A percentile compares a stretch with the other conserved stretches of the same genome.
Conservation (phyloP, 2,797 vertebrate species). For the Sus cebifrons region DNA sequence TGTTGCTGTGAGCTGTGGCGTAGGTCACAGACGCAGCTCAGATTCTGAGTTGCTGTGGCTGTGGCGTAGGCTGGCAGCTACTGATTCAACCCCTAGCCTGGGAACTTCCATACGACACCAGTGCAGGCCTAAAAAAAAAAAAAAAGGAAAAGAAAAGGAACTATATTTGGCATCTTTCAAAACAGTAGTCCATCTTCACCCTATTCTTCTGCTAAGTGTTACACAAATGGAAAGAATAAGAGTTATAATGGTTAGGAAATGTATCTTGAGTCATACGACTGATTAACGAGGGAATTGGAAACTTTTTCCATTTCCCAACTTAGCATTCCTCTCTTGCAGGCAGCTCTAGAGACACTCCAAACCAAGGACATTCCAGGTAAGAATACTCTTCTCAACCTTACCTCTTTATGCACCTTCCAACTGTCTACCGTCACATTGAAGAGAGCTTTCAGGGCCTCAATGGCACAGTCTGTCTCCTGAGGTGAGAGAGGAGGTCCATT, state of each 20-base stretch:
- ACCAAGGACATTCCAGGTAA: conserved; percentile 62
- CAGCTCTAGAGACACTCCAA: conserved; percentile 8
- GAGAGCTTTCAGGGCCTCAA: conserved; percentile 97
- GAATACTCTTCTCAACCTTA: conserved; percentile 88
- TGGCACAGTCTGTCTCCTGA: conserved; percentile 95
- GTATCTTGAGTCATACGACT: not conserved
- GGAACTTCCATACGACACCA: too few species aligned
- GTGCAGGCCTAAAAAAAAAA: not conserved
- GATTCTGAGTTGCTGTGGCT: too few species aligned
- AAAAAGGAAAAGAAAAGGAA: conserved; percentile 47
- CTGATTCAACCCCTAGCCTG: too few species aligned
- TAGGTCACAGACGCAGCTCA: too few species aligned
- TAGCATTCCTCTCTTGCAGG: conserved; percentile 12
- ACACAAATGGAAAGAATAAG: conserved; percentile 42
- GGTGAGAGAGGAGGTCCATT: conserved; percentile 92
- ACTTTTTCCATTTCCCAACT: not conserved
- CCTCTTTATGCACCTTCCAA: conserved; percentile 94
- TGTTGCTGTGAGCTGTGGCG: too few species aligned
- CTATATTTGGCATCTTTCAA: conserved; percentile 36
- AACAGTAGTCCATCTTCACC: conserved; percentile 5
- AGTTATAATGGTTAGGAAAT: conserved; percentile 32
- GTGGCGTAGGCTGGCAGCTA: too few species aligned
- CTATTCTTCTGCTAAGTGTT: not conserved
- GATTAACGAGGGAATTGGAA: not conserved
- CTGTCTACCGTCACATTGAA: conserved; percentile 98